Percentiles rank a stretch among this genome's conserved stretches.
Conservation (phyloP, 2,113 vertebrate species). For the Geococcyx californianus region DNA sequence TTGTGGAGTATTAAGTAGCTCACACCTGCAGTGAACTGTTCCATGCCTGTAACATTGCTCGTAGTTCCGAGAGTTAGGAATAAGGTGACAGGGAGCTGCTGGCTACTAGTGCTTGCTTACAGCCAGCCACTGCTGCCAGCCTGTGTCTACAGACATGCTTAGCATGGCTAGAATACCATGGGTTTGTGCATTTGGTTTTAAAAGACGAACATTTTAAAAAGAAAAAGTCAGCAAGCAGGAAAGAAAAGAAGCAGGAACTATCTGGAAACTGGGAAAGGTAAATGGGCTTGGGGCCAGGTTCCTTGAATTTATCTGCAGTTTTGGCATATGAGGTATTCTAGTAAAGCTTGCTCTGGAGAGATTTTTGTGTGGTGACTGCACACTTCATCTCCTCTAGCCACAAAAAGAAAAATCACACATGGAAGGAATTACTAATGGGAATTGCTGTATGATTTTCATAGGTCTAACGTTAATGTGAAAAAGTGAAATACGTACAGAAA, state of each 20-base stretch:
- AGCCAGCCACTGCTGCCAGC: background rate
- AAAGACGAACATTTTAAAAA: background rate
- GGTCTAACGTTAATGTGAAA: background rate
- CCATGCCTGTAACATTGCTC: background rate
- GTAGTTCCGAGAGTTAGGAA: background rate
- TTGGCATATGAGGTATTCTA: background rate
- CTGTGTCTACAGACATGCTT: background rate
- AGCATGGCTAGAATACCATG: background rate
- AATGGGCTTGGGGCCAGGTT: background rate
- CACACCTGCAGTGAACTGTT: background rate
- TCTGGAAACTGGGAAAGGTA: background rate
- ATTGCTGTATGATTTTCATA: background rate
- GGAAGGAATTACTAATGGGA: background rate
- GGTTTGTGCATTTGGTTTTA: background rate
- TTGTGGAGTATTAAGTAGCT: background rate
- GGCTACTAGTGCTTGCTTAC: background rate
- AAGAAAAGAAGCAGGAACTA: background rate
- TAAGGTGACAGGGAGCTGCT: background rate
- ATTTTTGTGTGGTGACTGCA: background rate
- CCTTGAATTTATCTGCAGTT: background rate
- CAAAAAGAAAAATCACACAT: background rate
- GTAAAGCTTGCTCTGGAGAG: background rate
- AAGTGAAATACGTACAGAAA: background rate
- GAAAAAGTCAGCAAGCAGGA: background rate
- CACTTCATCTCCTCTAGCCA: background rate